Conservation (phyloP, 1,140 invertebrate species). For the Gonatopus flavifemur region DNA sequence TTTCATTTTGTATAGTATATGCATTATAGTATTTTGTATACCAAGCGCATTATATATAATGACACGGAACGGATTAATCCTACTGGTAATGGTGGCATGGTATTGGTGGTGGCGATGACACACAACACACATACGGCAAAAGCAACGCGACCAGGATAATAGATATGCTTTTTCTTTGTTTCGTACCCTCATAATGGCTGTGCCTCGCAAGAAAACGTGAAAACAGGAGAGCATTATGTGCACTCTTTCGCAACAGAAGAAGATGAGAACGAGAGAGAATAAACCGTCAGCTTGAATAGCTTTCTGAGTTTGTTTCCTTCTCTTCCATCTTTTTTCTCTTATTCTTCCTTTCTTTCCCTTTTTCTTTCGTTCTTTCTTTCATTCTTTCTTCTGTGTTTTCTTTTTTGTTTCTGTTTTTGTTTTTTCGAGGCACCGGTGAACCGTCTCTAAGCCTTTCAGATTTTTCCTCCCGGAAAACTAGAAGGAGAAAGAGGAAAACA, state of each 20-base stretch:
- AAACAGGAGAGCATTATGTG: conserved; percentile 33
- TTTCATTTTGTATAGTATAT: no score
- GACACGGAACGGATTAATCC: conserved; percentile 39
- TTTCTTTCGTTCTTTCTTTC: neutral
- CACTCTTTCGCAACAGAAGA: no score
- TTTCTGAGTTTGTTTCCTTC: conserved; percentile 30
- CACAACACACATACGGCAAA: no score
- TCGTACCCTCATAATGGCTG: conserved; percentile 31
- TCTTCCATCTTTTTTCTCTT: conserved; percentile 4
- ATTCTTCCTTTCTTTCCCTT: neutral
- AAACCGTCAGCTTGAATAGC: conserved; percentile 26
- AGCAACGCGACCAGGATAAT: conserved; percentile 33
- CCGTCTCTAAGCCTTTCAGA: conserved; percentile 16
- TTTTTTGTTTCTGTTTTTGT: no score
- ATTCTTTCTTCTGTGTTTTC: no score
- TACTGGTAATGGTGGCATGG: conserved; percentile 18
- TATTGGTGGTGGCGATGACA: conserved; percentile 14
- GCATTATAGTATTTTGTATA: no score
- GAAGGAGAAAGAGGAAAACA: neutral
- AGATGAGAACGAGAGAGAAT: conserved; percentile 33
- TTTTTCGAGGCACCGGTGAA: conserved; percentile 10
- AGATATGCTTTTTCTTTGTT: conserved; percentile 38
- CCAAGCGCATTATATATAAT: conserved; percentile 23
- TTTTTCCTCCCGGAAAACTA: conserved; percentile 7
- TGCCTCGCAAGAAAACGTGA: conserved; percentile 37